phyloP scores from a whole-genome alignment of 2,113 vertebrate species.

The Microcebus lehilahytsara region DNA sequence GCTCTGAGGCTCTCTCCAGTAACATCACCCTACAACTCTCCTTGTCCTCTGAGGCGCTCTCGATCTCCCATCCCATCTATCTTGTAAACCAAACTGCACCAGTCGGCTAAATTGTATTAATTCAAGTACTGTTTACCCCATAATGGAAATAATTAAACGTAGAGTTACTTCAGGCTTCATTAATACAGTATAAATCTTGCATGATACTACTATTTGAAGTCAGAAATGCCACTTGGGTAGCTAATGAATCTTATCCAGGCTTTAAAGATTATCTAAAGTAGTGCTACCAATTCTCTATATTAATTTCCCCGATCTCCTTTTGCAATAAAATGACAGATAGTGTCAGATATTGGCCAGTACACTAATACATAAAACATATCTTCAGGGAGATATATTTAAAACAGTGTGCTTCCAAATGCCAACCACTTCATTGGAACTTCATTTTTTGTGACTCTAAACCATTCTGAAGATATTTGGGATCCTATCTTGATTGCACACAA shows the following conservation, averaged over 20 bases:
- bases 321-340: slow-evolving; percentile 89
- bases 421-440: slow-evolving; percentile 85
- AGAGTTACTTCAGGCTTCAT: slow-evolving; percentile 81
- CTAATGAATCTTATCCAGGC: slow-evolving; percentile 79
- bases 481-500: slow-evolving; percentile 78
- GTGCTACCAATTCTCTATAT: slow-evolving; percentile 76
- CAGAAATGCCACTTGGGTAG: slow-evolving; percentile 80
- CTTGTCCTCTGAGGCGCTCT: slow-evolving; percentile 94
- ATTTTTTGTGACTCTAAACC: slow-evolving; percentile 86
- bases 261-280: slow-evolving; percentile 81
- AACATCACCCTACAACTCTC: slow-evolving; percentile 95
- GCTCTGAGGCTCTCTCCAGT: slow-evolving; percentile 95
- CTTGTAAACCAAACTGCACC: slow-evolving; percentile 88
- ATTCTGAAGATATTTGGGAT: slow-evolving; percentile 86
- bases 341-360: slow-evolving; percentile 86
- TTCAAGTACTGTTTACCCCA: slow-evolving; percentile 80
- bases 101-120: slow-evolving; percentile 79
- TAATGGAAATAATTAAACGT: slow-evolving; percentile 81
- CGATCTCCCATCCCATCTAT: slow-evolving; percentile 96
- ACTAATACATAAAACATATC: slow-evolving; percentile 83
- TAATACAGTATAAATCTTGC: slow-evolving; percentile 81
- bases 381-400: slow-evolving; percentile 93
- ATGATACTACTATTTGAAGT: slow-evolving; percentile 82
- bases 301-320: slow-evolving; percentile 80
- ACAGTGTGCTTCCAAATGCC: slow-evolving; percentile 91